Base-by-base conservation (phyloP, 2,888 invertebrate genomes). In the Troides aeacus region DNA sequence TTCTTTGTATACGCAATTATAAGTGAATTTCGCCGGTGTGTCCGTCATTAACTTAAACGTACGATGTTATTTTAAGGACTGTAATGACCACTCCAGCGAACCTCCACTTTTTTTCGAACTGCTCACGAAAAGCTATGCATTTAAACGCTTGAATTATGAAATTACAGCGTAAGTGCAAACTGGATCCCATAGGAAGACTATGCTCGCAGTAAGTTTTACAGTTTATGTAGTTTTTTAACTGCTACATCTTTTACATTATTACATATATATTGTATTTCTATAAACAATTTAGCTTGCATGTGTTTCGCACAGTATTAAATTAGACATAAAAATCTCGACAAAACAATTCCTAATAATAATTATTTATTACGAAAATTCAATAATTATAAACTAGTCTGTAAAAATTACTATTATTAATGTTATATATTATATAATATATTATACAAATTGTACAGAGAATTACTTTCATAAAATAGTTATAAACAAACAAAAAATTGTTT, bases 121-220 rank as follows among this genome's bases (percentile, higher is more conserved):
- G 80, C 87, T 88, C 88, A 89, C 90, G 87, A 87, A 92, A 90
- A 91, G 90, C 89, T 92, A 92, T 92, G 92, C 92, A 91, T 89
- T 92, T 92, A 92, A 92, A 90, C 90, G 91, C 89, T 86, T 90
- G 85, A 90, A 92, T 92, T 92, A 92, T 92, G 89, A 91, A 92
- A 92, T 91, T 92, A 90, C 88, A 86, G 90, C 89, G 89, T 89
- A 88, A 91, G 87, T 87, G 89, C 87, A 90, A 89, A 88, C 85
- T 85, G 79, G 81, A 81, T 82, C 79, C 79, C 78, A 78, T 79
- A 80, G 78, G 78, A 78, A 76, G 77, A 74, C 53, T 66, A 42
- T 50, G 36, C 59, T 63, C 56, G 24, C 63, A 23, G 39, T 63
- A 64, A 66, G 63, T 53, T 58, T 70, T 70, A 62, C 66, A 71